These are phyloP conservation scores for Nannospalax galili DNA, from an alignment of 2,113 vertebrate species.

Conservation along the genomic window DNA sequence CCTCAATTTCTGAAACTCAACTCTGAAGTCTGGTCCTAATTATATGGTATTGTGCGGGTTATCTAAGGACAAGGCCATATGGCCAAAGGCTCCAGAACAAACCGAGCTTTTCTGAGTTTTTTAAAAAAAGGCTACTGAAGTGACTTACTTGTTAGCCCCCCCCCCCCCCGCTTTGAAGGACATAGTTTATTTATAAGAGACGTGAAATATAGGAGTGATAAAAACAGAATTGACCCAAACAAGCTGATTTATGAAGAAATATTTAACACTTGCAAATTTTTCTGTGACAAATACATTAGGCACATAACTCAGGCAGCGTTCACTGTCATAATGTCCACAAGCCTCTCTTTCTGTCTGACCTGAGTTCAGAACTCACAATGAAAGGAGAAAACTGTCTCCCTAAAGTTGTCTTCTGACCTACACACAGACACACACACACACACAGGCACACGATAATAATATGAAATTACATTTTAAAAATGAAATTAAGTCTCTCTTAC, in stretches of 20 bases:
- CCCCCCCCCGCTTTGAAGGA: not conserved
- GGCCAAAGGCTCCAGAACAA: slow-evolving; percentile 71
- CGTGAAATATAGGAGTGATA: slow-evolving; percentile 60
- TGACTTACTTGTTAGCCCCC: slow-evolving; percentile 62
- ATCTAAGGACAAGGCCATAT: slow-evolving; percentile 71
- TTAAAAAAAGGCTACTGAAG: not conserved
- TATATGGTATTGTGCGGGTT: slow-evolving; percentile 64
- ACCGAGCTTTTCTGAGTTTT: not conserved
- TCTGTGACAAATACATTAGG: slow-evolving; percentile 32
- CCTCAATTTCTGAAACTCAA: slow-evolving; percentile 76
- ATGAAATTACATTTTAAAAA: not conserved
- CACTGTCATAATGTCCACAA: not conserved
- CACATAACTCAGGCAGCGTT: not conserved
- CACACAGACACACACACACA: too few species aligned
- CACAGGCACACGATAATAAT: not conserved
- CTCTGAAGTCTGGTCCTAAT: slow-evolving; percentile 74
- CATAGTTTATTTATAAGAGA: slow-evolving; percentile 62
- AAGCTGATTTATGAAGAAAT: slow-evolving; percentile 66
- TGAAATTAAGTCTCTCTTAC: not conserved
- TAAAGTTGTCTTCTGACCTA: too few species aligned
- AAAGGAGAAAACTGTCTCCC: too few species aligned
- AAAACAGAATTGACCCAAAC: slow-evolving; percentile 46
- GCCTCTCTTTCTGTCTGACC: not conserved
- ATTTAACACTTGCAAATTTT: slow-evolving; percentile 36
- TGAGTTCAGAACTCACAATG: not conserved